Base-by-base conservation (phyloP, 2,113 vertebrate species). In the Chroicocephalus ridibundus region DNA sequence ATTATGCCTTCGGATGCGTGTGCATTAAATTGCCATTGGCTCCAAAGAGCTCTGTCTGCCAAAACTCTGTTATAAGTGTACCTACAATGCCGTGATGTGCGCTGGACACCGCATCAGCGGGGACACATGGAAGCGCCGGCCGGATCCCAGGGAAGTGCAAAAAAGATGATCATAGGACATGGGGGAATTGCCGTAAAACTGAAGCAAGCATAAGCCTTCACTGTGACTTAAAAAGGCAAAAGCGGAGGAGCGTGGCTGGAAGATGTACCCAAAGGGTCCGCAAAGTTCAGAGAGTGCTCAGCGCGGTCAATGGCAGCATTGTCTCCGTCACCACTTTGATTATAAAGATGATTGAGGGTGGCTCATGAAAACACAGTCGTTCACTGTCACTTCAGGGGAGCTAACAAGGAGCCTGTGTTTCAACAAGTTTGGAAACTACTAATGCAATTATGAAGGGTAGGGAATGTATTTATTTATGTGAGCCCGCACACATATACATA, bases 351-450 rank as follows among this genome's bases (percentile, higher is more conserved):
- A 90, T 93, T 96, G 95, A 91, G 90, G 87, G 66, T 80, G 84
- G 61, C 71, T 93, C 96, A 85, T 82, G 94, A 97, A 94, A 96
- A 94, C 82, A 80, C 71, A 95, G 52, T 95, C 95, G 81, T 90
- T 85, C 90, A 69, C 74, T 86, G 90, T 66, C 93, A 69, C 4
- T 72, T 90, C 91, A 86, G 54, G 54, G 52, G 70, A 65, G 19
- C 57, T 76, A 91, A 94, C 87, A 96, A 91, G 3, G 0, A 94
- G 90, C 70, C 58, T 90, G 75, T 95, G 90, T 97, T 94, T 49
- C 92, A 85, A 77, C 66, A 90, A 95, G 75, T 95, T 90, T 69
- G 75, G 82, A 88, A 92, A 83, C 29, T 57, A 61, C 62, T 80
- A 54, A 90, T 86, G 71, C 58, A 93, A 87, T 82, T 88, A 95